Evolutionary conservation across 2,113 vertebrate species (phyloP).

Genomic region (Pseudolaguvia tuberculata): DNA sequence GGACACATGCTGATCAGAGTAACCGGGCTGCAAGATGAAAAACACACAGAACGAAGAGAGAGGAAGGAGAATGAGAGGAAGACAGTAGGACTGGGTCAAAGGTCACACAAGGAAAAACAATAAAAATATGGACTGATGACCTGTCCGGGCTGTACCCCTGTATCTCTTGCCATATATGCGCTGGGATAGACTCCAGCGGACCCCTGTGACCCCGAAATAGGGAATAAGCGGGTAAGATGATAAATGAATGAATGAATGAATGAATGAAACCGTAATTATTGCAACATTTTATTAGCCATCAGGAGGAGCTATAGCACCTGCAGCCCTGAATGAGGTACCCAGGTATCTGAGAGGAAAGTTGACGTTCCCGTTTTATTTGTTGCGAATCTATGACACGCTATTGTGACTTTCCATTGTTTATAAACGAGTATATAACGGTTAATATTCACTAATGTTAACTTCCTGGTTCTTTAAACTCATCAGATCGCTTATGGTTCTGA

Average conservation of each 20-base stretch:
- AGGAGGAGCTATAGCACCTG: no score
- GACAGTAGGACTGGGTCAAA: slow-evolving; percentile 30
- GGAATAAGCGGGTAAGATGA: no score
- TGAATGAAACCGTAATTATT: no score
- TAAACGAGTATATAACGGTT: neutral
- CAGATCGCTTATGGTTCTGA: neutral
- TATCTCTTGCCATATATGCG: no score
- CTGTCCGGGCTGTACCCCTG: no score
- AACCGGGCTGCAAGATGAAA: slow-evolving; percentile 82
- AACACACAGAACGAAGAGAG: slow-evolving; percentile 20
- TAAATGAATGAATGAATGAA: no score
- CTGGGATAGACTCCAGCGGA: no score
- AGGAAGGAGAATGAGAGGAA: slow-evolving; percentile 10
- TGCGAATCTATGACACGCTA: neutral
- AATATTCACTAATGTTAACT: neutral
- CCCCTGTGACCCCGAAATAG: no score
- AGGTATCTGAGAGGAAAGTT: neutral
- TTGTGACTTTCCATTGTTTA: no score
- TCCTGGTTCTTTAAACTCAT: neutral
- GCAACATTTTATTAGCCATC: no score
- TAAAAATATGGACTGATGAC: neutral
- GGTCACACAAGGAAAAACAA: slow-evolving; percentile 30
- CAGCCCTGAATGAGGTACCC: no score
- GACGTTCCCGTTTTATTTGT: neutral
- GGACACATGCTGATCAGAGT: slow-evolving; percentile 99